Conservation (phyloP, 2,888 invertebrate genomes). For the Tortrix viridana region DNA sequence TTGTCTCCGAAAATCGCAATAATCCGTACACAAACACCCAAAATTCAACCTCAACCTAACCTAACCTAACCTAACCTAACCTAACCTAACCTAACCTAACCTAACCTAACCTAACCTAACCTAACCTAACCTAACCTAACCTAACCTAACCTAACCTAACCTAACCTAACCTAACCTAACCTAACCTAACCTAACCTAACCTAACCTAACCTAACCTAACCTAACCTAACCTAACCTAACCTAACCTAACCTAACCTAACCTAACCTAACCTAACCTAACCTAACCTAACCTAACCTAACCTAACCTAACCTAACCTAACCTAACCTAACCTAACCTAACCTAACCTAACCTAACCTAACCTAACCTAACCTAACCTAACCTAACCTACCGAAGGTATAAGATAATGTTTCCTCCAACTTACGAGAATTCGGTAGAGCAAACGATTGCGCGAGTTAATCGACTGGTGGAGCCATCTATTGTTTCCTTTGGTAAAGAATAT, state of each 20-base stretch:
- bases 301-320: not conserved
- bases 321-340: not conserved
- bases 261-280: conserved; percentile 9
- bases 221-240: conserved; percentile 44
- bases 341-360: conserved; percentile 4
- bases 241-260: conserved; percentile 12
- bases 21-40: too few relatives aligned
- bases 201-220: conserved; percentile 41
- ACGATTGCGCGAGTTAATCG: too few relatives aligned
- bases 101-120: not conserved
- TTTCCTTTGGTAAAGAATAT: not conserved
- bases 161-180: conserved; percentile 4
- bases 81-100: not conserved
- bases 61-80: not conserved
- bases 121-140: conserved; percentile 1
- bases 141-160: conserved; percentile 10
- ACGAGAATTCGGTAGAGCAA: too few relatives aligned
- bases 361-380: not conserved
- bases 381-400: too few relatives aligned
- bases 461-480: too few relatives aligned
- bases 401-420: too few relatives aligned
- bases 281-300: conserved; percentile 4
- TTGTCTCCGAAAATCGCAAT: too few relatives aligned
- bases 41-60: not conserved
- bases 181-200: conserved; percentile 23